Percentiles rank a stretch among this genome's conserved stretches.
Conservation (phyloP, 2,113 vertebrate genomes). For the Tympanuchus pallidicinctus region DNA sequence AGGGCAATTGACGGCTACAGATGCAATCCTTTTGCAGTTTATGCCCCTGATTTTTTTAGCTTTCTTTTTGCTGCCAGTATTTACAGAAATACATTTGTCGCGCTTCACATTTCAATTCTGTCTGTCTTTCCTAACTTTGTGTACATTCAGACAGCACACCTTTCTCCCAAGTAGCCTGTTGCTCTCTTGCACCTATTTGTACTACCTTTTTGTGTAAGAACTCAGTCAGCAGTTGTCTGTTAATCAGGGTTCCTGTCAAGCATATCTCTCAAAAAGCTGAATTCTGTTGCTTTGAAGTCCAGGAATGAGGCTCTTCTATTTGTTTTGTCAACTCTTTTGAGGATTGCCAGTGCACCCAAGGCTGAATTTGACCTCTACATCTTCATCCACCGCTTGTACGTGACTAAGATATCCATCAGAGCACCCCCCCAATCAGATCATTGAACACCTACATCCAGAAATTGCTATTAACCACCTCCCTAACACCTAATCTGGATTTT, state of each 20-base stretch:
- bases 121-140: no score
- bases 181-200: not conserved
- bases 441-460: not conserved
- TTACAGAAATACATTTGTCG: not conserved
- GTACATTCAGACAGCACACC: not conserved
- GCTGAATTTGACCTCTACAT: not conserved
- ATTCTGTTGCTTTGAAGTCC: not conserved
- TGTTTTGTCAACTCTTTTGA: not conserved
- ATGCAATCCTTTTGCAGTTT: no score
- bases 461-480: not conserved
- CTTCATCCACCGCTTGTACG: not conserved
- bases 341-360: not conserved
- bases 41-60: not conserved
- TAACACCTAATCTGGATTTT: not conserved
- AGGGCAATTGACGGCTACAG: not conserved
- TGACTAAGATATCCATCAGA: not conserved
- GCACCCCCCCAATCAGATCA: not conserved
- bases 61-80: not conserved
- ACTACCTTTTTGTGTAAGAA: not conserved
- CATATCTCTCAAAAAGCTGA: not conserved
- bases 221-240: not conserved
- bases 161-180: not conserved
- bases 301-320: not conserved
- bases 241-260: not conserved
- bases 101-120: not conserved